These are phyloP conservation scores for Platanista minor DNA, from an alignment of 2,113 vertebrate genomes.

Conservation along the genomic window DNA sequence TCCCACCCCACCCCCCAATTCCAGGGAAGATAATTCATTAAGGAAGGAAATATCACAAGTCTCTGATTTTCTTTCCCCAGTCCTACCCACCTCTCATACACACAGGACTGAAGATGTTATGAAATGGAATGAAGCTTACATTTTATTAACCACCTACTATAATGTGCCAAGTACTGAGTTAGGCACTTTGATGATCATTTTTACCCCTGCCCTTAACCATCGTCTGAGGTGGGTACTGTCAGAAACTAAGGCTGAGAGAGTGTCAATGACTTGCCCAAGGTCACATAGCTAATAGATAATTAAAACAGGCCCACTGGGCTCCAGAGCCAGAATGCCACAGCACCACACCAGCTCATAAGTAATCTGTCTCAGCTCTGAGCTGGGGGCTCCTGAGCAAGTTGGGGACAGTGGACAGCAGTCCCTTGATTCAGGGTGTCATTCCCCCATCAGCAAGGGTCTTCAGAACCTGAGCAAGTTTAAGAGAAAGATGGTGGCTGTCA, in stretches of 20 bases:
- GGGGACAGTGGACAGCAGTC: neutral
- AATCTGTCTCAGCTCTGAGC: neutral
- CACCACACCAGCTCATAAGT: neutral
- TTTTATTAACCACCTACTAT: neutral
- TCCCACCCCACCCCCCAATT: neutral
- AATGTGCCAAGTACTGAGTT: neutral
- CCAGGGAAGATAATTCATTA: neutral
- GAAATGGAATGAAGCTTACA: neutral
- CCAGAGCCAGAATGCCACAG: neutral
- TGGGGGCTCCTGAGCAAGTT: neutral
- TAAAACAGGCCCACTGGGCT: neutral
- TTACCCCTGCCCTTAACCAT: neutral
- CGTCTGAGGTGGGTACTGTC: neutral
- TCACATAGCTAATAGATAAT: neutral
- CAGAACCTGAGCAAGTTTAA: neutral
- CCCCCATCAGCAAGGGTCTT: neutral
- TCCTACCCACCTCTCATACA: neutral
- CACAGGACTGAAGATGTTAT: neutral
- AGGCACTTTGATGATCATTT: neutral
- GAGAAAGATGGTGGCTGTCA: neutral
- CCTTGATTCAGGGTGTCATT: neutral
- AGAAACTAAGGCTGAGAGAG: neutral
- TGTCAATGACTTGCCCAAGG: neutral
- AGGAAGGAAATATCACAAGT: neutral
- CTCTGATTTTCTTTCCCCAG: neutral